phyloP scores from a whole-genome alignment of 2,113 vertebrate species.

The Empidonax alnorum region DNA sequence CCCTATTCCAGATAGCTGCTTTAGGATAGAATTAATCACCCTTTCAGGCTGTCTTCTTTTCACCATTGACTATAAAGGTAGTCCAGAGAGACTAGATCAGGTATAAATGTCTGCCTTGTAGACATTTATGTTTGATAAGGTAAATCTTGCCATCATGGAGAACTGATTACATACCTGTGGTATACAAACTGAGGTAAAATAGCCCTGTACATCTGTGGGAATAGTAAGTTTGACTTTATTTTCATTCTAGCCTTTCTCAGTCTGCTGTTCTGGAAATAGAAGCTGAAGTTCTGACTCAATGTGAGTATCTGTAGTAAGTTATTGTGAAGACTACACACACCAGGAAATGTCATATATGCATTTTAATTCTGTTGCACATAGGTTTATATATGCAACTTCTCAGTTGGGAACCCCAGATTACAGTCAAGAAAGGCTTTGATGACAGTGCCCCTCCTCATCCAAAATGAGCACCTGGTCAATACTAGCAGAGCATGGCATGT shows the following conservation, averaged over 20 bases:
- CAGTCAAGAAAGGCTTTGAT: neutral
- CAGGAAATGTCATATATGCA: neutral
- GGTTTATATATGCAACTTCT: neutral
- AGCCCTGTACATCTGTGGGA: neutral
- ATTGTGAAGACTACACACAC: accelerated
- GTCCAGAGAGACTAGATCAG: neutral
- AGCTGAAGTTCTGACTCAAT: neutral
- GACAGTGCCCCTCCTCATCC: neutral
- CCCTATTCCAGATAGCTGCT: conserved; percentile 1
- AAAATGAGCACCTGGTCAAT: neutral
- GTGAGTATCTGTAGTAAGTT: neutral
- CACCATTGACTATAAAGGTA: neutral
- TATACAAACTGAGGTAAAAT: neutral
- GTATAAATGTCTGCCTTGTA: neutral
- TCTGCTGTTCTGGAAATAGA: neutral
- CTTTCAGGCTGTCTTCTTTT: neutral
- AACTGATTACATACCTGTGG: neutral
- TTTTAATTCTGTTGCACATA: neutral
- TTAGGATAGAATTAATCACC: conserved; percentile 47
- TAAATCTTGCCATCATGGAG: neutral
- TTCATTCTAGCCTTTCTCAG: neutral
- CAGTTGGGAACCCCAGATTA: neutral
- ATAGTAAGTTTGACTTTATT: neutral
- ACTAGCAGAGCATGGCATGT: neutral
- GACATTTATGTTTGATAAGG: neutral